These are phyloP conservation scores for Machaerirhynchus nigripectus DNA, from an alignment of 2,113 vertebrate genomes.

Conservation along the genomic window DNA sequence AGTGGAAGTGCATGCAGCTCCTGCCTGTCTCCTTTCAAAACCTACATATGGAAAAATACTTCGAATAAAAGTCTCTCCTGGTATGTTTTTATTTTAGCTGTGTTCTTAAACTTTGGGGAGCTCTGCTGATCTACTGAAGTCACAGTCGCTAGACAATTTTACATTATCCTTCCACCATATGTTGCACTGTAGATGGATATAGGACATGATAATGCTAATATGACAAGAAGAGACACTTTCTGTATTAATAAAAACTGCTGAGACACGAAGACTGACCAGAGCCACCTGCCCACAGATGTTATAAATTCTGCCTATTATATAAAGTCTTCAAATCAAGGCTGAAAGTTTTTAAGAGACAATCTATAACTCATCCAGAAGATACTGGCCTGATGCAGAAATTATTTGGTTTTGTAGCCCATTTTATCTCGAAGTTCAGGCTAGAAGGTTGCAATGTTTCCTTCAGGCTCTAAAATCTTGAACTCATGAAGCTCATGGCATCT, in stretches of 20 bases:
- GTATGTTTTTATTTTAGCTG: not conserved
- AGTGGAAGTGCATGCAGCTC: not conserved
- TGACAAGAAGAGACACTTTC: not conserved
- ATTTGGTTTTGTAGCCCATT: not conserved
- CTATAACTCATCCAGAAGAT: not conserved
- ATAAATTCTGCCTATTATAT: not conserved
- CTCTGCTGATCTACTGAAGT: not conserved
- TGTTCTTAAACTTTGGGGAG: not conserved
- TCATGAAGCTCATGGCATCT: not conserved
- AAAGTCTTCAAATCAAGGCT: slow-evolving; percentile 9
- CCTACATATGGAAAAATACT: not conserved
- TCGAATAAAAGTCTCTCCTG: not conserved
- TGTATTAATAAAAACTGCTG: slow-evolving; percentile 8
- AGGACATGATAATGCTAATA: not conserved
- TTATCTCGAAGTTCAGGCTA: not conserved
- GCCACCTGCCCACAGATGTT: not conserved
- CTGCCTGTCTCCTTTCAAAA: not conserved
- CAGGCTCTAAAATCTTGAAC: not conserved
- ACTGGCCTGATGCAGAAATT: not conserved
- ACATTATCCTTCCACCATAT: not conserved
- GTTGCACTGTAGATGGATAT: not conserved
- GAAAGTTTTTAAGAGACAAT: not conserved
- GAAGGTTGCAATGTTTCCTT: not conserved
- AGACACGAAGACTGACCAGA: not conserved
- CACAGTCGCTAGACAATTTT: not conserved